Conservation (phyloP, 2,888 invertebrate species). For the Meganola albula region DNA sequence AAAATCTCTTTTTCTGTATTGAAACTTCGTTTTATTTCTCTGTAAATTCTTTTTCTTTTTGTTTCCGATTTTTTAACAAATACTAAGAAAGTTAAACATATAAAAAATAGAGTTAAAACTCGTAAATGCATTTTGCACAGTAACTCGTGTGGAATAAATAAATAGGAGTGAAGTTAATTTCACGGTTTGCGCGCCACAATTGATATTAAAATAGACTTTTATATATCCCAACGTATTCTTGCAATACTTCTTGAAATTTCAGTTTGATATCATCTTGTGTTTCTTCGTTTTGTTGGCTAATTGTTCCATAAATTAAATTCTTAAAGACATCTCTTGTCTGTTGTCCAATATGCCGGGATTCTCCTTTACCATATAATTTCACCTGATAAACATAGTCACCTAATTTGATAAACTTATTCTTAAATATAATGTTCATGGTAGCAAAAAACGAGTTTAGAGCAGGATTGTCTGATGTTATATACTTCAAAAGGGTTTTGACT, state of each 20-base stretch:
- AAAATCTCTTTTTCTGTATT: too few species aligned
- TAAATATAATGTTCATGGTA: conserved; percentile 44
- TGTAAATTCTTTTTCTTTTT: too few species aligned
- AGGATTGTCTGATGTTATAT: conserved; percentile 33
- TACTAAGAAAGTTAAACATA: too few species aligned
- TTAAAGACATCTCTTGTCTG: conserved; percentile 39
- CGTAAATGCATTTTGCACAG: too few species aligned
- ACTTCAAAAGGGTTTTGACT: conserved; percentile 33
- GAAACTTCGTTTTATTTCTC: too few species aligned
- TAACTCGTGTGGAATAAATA: too few species aligned
- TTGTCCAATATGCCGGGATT: conserved; percentile 29
- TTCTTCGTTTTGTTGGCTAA: conserved; percentile 28
- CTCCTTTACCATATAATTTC: conserved; percentile 36
- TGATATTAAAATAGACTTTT: conserved; percentile 7
- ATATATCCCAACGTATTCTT: conserved; percentile 36
- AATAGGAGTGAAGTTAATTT: conserved; percentile 31
- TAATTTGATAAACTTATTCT: conserved; percentile 34
- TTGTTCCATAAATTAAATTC: conserved; percentile 35
- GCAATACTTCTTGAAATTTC: conserved; percentile 41
- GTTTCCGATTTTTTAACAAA: too few species aligned
- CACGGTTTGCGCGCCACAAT: conserved; percentile 18
- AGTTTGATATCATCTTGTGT: conserved; percentile 31
- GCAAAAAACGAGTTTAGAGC: conserved; percentile 37
- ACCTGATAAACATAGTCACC: conserved; percentile 48
- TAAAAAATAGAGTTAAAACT: too few species aligned